These are phyloP conservation scores for Lycocorax pyrrhopterus DNA, from an alignment of 2,113 vertebrate species.

Conservation along the genomic window DNA sequence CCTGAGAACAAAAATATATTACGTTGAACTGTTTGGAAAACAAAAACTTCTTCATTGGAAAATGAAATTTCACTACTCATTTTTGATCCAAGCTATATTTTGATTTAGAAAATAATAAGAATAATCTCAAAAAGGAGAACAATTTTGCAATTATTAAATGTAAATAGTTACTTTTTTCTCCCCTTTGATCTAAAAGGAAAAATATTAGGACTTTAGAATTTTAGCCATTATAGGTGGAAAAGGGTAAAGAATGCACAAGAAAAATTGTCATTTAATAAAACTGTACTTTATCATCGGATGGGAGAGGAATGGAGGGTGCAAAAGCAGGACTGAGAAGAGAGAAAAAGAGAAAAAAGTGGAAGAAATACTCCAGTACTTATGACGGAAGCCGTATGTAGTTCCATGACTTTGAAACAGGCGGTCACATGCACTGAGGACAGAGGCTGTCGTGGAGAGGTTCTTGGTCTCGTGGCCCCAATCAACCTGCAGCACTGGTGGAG, in stretches of 20 bases:
- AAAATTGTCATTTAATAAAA: neutral
- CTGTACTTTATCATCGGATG: neutral
- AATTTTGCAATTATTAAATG: neutral
- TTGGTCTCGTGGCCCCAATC: neutral
- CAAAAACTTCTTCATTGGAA: neutral
- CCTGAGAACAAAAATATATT: neutral
- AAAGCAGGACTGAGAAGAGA: neutral
- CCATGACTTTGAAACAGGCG: neutral
- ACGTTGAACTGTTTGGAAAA: neutral
- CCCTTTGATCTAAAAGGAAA: neutral
- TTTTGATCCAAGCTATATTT: neutral
- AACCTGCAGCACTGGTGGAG: too few relatives aligned
- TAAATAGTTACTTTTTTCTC: neutral
- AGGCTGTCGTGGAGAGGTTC: neutral
- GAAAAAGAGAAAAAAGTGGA: neutral
- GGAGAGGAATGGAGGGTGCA: neutral
- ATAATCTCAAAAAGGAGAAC: neutral
- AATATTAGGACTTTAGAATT: neutral
- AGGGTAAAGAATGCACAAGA: neutral
- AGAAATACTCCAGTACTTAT: neutral
- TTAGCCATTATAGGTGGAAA: neutral
- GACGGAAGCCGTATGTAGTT: neutral
- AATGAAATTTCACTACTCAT: neutral
- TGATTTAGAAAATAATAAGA: neutral
- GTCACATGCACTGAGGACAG: neutral